Evolutionary conservation across 2,113 vertebrate species (phyloP).

Genomic region (Polyodon spathula): DNA sequence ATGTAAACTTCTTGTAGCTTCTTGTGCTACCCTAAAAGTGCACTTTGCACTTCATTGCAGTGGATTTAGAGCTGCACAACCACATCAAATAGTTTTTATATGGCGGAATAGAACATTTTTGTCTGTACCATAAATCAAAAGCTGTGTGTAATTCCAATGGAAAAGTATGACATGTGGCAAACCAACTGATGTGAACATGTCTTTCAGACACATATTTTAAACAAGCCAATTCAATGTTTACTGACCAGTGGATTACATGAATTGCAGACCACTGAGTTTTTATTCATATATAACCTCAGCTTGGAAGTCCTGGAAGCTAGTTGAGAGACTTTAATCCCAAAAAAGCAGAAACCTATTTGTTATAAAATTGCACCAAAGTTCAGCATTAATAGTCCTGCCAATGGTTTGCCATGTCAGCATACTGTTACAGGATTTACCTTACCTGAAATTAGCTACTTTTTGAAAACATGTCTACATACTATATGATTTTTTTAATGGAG

Average conservation of each 20-base stretch:
- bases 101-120: too few species aligned
- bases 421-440: background rate
- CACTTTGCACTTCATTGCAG: background rate
- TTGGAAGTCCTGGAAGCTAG: constrained; percentile 2
- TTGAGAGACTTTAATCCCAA: background rate
- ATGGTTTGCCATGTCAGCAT: background rate
- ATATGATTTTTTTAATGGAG: too few species aligned
- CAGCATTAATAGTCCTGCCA: background rate
- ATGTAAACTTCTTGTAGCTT: too few species aligned
- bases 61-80: background rate
- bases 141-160: constrained; percentile 29
- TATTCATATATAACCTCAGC: constrained; percentile 3
- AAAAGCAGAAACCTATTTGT: background rate
- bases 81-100: too few species aligned
- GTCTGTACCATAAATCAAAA: constrained; percentile 10
- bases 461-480: constrained; percentile 12
- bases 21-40: background rate
- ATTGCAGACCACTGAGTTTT: constrained; percentile 3
- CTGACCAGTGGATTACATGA: constrained; percentile 24
- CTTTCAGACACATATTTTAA: constrained; percentile 24
- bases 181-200: constrained; percentile 17
- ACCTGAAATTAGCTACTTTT: constrained; percentile 7
- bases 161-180: constrained; percentile 21
- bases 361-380: background rate
- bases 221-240: constrained; percentile 9